These are phyloP conservation scores for Sisyra nigra DNA, from an alignment of 2,888 invertebrate genomes.

Conservation along the genomic window DNA sequence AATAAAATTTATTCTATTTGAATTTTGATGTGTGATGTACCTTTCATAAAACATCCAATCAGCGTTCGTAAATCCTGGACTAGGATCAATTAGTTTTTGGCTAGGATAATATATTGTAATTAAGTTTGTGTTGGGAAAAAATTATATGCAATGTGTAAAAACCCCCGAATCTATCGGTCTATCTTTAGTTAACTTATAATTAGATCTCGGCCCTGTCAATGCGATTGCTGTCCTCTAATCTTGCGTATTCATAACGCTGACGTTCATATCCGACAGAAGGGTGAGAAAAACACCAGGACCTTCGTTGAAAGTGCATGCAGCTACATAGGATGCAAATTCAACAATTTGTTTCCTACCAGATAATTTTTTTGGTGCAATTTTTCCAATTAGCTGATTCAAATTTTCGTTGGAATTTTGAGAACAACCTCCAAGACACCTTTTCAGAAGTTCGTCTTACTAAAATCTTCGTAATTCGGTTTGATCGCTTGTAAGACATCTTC, in stretches of 20 bases:
- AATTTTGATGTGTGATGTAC: too few relatives aligned
- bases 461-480: conserved; percentile 14
- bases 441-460: conserved; percentile 13
- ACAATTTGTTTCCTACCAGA: conserved; percentile 12
- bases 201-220: conserved; percentile 9
- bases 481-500: conserved; percentile 9
- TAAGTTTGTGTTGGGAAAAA: too few relatives aligned
- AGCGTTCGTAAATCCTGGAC: too few relatives aligned
- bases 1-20: too few relatives aligned
- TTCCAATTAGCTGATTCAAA: conserved; percentile 13
- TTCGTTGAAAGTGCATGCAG: conserved; percentile 11
- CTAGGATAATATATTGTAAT: too few relatives aligned
- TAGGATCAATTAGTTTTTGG: too few relatives aligned
- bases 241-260: conserved; percentile 8
- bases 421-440: conserved; percentile 14
- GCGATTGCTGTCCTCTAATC: conserved; percentile 9
- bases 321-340: conserved; percentile 10
- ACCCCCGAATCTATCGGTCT: too few relatives aligned
- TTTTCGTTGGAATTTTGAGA: conserved; percentile 15
- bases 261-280: conserved; percentile 9
- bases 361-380: conserved; percentile 13
- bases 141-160: too few relatives aligned
- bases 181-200: too few relatives aligned
- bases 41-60: too few relatives aligned
- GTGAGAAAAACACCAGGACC: conserved; percentile 12